phyloP scores from a whole-genome alignment of 2,113 vertebrate genomes.

The Phasianus colchicus region DNA sequence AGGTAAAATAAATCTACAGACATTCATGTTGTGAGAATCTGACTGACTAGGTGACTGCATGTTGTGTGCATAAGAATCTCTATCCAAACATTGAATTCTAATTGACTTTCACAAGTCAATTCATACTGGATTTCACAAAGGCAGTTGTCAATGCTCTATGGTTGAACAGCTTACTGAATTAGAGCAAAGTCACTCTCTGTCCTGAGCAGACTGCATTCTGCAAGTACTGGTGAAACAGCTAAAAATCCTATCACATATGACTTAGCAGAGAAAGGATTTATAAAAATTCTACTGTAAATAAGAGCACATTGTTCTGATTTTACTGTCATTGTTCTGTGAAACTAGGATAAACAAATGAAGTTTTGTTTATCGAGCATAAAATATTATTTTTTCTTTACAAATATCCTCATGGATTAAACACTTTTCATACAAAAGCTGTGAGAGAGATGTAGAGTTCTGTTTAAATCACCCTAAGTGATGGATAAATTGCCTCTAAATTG shows the following conservation, averaged over 20 bases:
- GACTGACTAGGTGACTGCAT: not conserved
- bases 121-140: slow-evolving; percentile 68
- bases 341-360: not conserved
- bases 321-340: slow-evolving; percentile 7
- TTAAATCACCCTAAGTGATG: slow-evolving; percentile 12
- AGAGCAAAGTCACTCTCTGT: slow-evolving; percentile 37
- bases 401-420: not conserved
- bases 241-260: slow-evolving; percentile 31
- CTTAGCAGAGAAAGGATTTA: slow-evolving; percentile 20
- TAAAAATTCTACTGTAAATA: slow-evolving; percentile 41
- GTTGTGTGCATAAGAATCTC: slow-evolving; percentile 32
- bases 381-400: not conserved
- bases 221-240: slow-evolving; percentile 15
- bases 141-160: slow-evolving; percentile 42
- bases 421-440: not conserved
- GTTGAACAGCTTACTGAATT: slow-evolving; percentile 63
- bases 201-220: slow-evolving; percentile 29
- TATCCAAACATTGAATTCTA: slow-evolving; percentile 61
- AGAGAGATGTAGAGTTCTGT: not conserved
- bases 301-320: not conserved
- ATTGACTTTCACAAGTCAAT: slow-evolving; percentile 68
- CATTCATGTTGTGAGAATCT: not conserved
- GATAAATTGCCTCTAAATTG: slow-evolving; percentile 25
- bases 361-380: not conserved
- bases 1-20: slow-evolving; percentile 4